phyloP scores from a whole-genome alignment of 2,888 invertebrate genomes.

The Drosophila nr. perissopoda region DNA sequence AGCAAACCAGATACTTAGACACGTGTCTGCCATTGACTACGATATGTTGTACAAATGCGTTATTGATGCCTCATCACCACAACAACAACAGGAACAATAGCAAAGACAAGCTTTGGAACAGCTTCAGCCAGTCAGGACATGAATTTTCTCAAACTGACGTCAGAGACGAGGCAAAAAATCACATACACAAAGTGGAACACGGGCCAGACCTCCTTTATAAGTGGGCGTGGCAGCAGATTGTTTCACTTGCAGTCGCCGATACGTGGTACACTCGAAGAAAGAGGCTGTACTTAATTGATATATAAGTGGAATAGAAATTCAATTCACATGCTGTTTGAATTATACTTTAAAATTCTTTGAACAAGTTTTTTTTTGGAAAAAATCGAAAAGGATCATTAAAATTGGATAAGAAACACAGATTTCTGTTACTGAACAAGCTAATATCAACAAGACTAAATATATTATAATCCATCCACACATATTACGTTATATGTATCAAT shows the following conservation, averaged over 20 bases:
- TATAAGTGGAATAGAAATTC: not conserved
- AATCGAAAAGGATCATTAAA: not conserved
- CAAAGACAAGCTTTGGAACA: constrained; percentile 20
- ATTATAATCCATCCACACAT: rapidly evolving
- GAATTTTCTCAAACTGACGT: no score
- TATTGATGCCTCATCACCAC: constrained; percentile 69
- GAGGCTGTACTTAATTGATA: not conserved
- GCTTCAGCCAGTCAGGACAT: constrained; percentile 10
- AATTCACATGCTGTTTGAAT: not conserved
- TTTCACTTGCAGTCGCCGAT: constrained; percentile 27
- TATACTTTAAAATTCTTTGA: not conserved
- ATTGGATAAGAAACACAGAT: not conserved
- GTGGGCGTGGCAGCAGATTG: constrained; percentile 21
- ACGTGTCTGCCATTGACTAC: constrained; percentile 74
- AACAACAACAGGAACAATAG: constrained; percentile 23
- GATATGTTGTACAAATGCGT: constrained; percentile 75
- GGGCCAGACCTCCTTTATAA: constrained; percentile 3
- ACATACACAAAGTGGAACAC: constrained; percentile 21
- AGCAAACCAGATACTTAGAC: constrained; percentile 67
- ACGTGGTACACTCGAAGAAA: not conserved
- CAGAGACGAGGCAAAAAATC: constrained; percentile 35
- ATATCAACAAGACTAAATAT: not conserved
- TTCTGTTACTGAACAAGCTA: not conserved
- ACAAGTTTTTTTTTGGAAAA: not conserved
- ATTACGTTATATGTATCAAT: not conserved